A percentile compares a stretch with the other conserved stretches of the same genome.
Conservation (phyloP, 1,140 invertebrate species). For the Brachionus plicatilis region DNA sequence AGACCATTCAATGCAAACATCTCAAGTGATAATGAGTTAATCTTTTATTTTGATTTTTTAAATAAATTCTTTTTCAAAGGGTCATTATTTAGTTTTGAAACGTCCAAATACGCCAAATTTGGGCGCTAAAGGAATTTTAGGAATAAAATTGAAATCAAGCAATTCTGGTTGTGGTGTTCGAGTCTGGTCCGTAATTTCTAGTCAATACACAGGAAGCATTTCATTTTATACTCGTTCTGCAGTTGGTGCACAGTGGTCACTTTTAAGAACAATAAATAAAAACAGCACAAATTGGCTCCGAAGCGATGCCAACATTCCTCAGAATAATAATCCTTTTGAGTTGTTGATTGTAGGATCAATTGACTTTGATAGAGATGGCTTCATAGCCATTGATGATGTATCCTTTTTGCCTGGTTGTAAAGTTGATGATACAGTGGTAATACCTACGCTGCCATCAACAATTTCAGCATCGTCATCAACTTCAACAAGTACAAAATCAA, state of each 20-base stretch:
- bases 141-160: conserved; percentile 23
- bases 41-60: background rate
- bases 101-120: background rate
- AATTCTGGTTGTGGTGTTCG: background rate
- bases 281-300: background rate
- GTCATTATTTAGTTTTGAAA: conserved; percentile 6
- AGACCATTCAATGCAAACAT: conserved; percentile 12
- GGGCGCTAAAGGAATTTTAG: background rate
- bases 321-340: conserved; percentile 40
- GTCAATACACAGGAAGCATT: background rate
- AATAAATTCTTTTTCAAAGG: conserved; percentile 12
- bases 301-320: background rate
- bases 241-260: background rate
- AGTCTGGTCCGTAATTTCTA: background rate
- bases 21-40: background rate
- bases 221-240: background rate
- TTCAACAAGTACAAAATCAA: background rate
- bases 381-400: conserved; percentile 54
- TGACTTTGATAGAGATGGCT: conserved; percentile 46
- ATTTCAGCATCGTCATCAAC: background rate
- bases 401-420: conserved; percentile 50
- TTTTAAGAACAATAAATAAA: background rate
- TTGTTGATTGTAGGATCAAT: conserved; percentile 49
- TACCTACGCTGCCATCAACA: background rate
- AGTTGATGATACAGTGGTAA: conserved; percentile 16